Evolutionary conservation across 2,113 vertebrate genomes (phyloP), one percentile per base, ranked within the genome.

Genomic region (Cariama cristata): DNA sequence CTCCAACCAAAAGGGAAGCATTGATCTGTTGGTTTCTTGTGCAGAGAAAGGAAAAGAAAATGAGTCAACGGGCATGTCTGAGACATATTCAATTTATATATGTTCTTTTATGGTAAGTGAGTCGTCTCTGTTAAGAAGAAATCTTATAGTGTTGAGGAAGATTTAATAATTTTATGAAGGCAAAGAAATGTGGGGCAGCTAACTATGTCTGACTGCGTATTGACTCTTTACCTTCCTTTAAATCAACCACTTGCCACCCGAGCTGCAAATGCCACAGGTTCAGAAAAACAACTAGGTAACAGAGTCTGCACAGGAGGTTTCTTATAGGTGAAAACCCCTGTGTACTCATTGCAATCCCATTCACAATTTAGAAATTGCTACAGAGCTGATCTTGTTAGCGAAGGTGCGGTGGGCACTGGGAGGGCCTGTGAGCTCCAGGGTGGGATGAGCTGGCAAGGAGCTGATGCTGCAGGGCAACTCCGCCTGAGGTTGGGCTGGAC

Each of bases 191-290:
- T 76, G 23, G 14, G 28, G 24, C 11, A 72, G 44, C 17, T 72
- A 45, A 17, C 17, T 50, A n/a, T 32, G 8, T 58, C 33, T 64
- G 42, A 38, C 42, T 52, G 24, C 0, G 0, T 55, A 44, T 40
- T 50, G 30, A 52, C 32, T 42, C 32, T 62, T 59, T 66, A 35
- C 16, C 21, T 19, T 53, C 45, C 2, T 0, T 88, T 68, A 68
- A 67, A 79, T 76, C 38, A 75, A 23, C 35, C 40, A 4, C 40
- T 89, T 77, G 28, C 18, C 26, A 64, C 8, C 9, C 14, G 7
- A 35, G 15, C 20, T 91, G 14, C 30, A 74, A 69, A 89, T 38
- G 23, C 23, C 44, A 66, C 14, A 28, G 32, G 20, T 63, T 89
- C 69, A 71, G 50, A 59, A 91, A 84, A 95, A 56, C 20, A 90